Evolutionary conservation across 2,888 invertebrate species (phyloP).

Genomic region (Nebria brevicollis): DNA sequence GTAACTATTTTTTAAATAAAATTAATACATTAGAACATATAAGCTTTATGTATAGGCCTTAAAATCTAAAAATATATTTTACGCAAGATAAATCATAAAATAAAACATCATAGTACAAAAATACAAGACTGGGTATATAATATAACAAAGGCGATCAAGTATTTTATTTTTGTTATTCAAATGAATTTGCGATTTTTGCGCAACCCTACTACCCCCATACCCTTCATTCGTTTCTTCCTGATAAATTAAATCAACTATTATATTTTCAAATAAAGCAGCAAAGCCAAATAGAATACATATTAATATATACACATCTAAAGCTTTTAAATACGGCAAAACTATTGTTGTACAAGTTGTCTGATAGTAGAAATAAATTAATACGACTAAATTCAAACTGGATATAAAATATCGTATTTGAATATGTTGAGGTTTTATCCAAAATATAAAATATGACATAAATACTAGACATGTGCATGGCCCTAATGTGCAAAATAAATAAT

Average conservation of each 20-base stretch:
- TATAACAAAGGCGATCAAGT: constrained; percentile 29
- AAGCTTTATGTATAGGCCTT: too few species aligned
- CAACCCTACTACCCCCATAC: constrained; percentile 33
- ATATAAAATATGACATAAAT: constrained; percentile 51
- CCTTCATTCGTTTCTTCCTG: constrained; percentile 23
- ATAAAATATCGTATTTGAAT: constrained; percentile 47
- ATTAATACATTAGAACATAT: too few species aligned
- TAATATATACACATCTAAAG: constrained; percentile 52
- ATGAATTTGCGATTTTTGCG: constrained; percentile 24
- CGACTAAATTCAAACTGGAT: constrained; percentile 25
- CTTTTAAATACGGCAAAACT: constrained; percentile 51
- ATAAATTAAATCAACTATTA: constrained; percentile 44
- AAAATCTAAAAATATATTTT: constrained; percentile 9
- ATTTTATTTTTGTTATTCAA: constrained; percentile 25
- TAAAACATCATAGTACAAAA: constrained; percentile 27
- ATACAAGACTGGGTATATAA: constrained; percentile 28
- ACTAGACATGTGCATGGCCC: constrained; percentile 52
- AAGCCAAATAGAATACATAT: constrained; percentile 50
- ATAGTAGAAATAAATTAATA: constrained; percentile 47
- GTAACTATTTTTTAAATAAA: too few species aligned
- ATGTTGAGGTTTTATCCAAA: constrained; percentile 51
- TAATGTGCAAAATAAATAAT: constrained; percentile 51
- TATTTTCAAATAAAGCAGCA: constrained; percentile 51
- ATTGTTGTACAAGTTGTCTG: constrained; percentile 45
- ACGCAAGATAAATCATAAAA: constrained; percentile 30